phyloP scores from a whole-genome alignment of 1,140 invertebrate genomes.

The Argopecten irradians region DNA sequence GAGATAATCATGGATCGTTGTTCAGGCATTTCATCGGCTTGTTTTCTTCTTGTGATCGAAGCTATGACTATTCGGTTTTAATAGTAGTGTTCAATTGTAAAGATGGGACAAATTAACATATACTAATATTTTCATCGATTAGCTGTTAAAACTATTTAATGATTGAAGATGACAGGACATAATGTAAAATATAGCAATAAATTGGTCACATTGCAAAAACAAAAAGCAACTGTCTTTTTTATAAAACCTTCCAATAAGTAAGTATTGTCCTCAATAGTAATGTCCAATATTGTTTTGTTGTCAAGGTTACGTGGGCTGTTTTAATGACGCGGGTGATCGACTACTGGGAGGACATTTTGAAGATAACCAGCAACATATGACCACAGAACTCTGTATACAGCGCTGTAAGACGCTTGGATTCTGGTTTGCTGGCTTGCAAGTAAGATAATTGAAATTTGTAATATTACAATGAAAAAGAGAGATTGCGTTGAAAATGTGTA shows the following conservation, averaged over 20 bases:
- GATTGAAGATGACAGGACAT: not conserved
- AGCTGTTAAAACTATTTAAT: not conserved
- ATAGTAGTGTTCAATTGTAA: not conserved
- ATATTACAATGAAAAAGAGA: too few species aligned
- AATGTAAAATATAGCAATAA: not conserved
- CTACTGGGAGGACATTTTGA: conserved; percentile 42
- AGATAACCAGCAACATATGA: conserved; percentile 37
- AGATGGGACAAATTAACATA: not conserved
- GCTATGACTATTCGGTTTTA: not conserved
- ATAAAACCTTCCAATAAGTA: not conserved
- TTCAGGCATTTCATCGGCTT: not conserved
- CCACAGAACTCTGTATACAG: conserved; percentile 49
- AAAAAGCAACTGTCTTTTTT: not conserved
- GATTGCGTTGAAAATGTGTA: too few species aligned
- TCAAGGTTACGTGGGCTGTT: conserved; percentile 62
- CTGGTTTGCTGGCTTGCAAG: conserved; percentile 59
- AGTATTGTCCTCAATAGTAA: not conserved
- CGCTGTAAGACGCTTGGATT: conserved; percentile 50
- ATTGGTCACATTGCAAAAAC: not conserved
- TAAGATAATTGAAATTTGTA: conserved; percentile 14
- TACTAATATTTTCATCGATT: not conserved
- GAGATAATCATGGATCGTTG: not conserved
- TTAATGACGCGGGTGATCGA: conserved; percentile 52
- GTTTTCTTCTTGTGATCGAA: not conserved
- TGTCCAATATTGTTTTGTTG: not conserved